Percentiles rank a stretch among this genome's conserved stretches.
phyloP scores from a whole-genome alignment of 2,888 invertebrate species.

The Epinotia ramella region DNA sequence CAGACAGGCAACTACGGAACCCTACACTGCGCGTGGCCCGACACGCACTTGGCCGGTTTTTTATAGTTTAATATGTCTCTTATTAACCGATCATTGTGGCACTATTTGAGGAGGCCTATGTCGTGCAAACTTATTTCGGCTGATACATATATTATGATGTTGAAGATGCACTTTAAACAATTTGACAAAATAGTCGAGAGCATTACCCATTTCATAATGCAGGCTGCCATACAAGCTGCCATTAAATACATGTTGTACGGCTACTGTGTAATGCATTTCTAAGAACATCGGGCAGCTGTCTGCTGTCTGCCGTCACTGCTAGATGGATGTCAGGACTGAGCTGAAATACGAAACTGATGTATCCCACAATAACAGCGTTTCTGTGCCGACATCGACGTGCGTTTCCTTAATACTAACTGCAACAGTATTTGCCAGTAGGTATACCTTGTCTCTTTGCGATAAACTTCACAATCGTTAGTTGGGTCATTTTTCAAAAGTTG shows the following conservation, averaged over 20 bases:
- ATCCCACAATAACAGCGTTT: neutral
- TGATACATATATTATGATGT: too few relatives aligned
- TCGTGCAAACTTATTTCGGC: too few relatives aligned
- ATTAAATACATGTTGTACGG: neutral
- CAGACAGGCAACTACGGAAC: too few relatives aligned
- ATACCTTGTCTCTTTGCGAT: neutral
- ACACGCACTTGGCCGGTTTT: too few relatives aligned
- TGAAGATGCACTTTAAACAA: too few relatives aligned
- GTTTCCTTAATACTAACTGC: neutral
- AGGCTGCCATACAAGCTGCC: neutral
- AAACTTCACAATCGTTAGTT: neutral
- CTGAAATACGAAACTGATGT: constrained; percentile 20
- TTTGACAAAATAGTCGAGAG: too few relatives aligned
- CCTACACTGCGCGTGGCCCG: too few relatives aligned
- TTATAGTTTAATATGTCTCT: too few relatives aligned
- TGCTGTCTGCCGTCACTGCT: constrained; percentile 17
- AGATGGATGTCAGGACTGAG: constrained; percentile 26
- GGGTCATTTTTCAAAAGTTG: too few relatives aligned
- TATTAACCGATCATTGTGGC: too few relatives aligned
- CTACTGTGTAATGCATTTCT: constrained; percentile 14
- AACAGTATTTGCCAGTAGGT: neutral
- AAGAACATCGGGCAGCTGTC: constrained; percentile 13
- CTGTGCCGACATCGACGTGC: neutral
- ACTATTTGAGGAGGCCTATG: too few relatives aligned
- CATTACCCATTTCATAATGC: too few relatives aligned